phyloP scores from a whole-genome alignment of 2,888 invertebrate genomes.

The Poecilobothrus nobilitatus region DNA sequence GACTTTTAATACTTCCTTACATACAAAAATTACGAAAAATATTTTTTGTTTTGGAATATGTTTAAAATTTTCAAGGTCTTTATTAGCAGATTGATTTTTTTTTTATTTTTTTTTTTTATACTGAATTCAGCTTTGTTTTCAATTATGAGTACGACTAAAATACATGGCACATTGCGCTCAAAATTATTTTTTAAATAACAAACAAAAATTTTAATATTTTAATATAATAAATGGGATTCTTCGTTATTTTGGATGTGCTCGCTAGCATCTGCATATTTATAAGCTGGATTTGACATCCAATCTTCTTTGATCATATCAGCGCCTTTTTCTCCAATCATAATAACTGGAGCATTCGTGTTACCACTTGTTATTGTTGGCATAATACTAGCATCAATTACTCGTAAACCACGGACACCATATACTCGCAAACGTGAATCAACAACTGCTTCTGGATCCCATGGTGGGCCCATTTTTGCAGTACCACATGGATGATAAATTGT shows the following conservation, averaged over 20 bases:
- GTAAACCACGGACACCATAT: constrained; percentile 65
- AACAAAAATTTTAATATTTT: neutral
- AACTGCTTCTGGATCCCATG: constrained; percentile 67
- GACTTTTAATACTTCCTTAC: too few species aligned
- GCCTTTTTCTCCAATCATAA: constrained; percentile 86
- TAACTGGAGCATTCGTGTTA: constrained; percentile 84
- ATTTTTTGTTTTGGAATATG: too few species aligned
- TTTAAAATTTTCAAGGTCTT: too few species aligned
- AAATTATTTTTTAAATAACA: neutral
- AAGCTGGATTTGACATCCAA: constrained; percentile 52
- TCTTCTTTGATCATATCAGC: constrained; percentile 78
- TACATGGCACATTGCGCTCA: neutral
- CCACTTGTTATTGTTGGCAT: constrained; percentile 86
- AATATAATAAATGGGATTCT: neutral
- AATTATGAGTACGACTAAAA: too few species aligned
- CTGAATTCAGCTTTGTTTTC: too few species aligned
- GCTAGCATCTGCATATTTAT: constrained; percentile 26
- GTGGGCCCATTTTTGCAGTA: constrained; percentile 81
- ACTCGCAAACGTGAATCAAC: constrained; percentile 72
- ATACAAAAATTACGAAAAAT: too few species aligned
- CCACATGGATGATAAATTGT: constrained; percentile 86
- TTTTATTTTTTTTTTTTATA: too few species aligned
- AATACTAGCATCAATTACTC: constrained; percentile 79
- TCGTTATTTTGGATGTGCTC: neutral
- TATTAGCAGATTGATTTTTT: too few species aligned